Evolutionary conservation across 2,797 vertebrate genomes (phyloP).

Genomic region (Acrossocheilus fasciatus): DNA sequence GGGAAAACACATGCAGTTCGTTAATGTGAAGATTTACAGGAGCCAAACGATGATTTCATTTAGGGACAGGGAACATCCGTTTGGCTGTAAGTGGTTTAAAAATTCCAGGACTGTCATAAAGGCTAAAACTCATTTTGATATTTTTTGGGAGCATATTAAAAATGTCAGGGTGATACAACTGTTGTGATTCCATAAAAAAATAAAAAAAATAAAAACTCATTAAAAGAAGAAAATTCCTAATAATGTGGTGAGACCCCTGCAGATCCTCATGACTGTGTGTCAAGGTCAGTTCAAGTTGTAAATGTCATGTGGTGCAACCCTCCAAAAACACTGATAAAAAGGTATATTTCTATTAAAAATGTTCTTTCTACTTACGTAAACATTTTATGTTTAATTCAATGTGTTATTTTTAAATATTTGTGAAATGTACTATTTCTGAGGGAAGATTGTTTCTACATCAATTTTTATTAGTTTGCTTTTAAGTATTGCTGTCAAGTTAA

Average conservation of each 20-base stretch:
- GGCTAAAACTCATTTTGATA: background rate
- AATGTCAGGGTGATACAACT: background rate
- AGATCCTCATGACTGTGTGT: background rate
- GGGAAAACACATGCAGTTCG: constrained; percentile 45
- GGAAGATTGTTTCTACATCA: too few species aligned
- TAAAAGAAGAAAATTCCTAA: background rate
- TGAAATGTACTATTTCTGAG: too few species aligned
- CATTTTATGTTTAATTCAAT: too few species aligned
- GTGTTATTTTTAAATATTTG: too few species aligned
- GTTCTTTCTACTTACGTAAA: too few species aligned
- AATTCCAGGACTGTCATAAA: background rate
- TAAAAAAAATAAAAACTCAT: background rate
- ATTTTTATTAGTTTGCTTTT: too few species aligned
- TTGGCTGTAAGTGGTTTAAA: background rate
- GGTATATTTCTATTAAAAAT: too few species aligned
- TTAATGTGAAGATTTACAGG: constrained; percentile 31
- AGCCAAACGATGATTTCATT: background rate
- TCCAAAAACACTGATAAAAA: background rate
- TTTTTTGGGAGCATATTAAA: background rate
- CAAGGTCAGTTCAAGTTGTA: background rate
- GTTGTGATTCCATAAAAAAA: background rate
- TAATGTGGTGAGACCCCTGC: background rate
- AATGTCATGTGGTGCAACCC: background rate
- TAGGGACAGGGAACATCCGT: background rate
- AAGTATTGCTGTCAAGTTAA: too few species aligned